These are phyloP conservation scores for Trichoplusia ni DNA, from an alignment of 1,140 invertebrate species.

Conservation along the genomic window DNA sequence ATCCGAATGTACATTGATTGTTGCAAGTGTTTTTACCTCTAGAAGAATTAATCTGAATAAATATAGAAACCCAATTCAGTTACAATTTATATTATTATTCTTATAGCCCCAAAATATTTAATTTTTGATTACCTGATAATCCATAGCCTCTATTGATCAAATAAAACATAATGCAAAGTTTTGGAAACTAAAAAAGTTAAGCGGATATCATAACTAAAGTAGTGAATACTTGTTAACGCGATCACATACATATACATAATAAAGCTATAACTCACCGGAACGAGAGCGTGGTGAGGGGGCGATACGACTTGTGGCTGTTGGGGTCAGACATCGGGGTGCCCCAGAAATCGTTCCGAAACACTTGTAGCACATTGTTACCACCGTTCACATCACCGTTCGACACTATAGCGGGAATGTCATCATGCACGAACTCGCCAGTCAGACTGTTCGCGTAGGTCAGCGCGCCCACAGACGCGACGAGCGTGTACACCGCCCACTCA, in stretches of 20 bases:
- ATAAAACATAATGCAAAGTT: no score
- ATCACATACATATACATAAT: background rate
- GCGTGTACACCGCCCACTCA: slow-evolving; percentile 80
- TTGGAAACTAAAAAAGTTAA: no score
- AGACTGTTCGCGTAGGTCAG: slow-evolving; percentile 91
- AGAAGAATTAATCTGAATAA: no score
- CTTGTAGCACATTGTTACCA: slow-evolving; percentile 83
- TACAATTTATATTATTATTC: no score
- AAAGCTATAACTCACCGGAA: slow-evolving; percentile 86
- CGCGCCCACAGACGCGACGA: slow-evolving; percentile 86
- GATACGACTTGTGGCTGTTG: slow-evolving; percentile 92
- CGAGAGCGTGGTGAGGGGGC: slow-evolving; percentile 90
- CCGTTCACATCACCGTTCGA: slow-evolving; percentile 92
- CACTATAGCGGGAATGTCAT: slow-evolving; percentile 94
- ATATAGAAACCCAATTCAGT: no score
- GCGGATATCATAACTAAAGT: no score
- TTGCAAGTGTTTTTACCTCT: no score
- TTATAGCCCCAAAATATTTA: no score
- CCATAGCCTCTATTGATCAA: no score
- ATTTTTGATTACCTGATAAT: no score
- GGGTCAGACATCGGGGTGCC: slow-evolving; percentile 93
- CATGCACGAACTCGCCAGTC: slow-evolving; percentile 94
- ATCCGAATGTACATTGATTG: no score
- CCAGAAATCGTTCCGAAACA: slow-evolving; percentile 95
- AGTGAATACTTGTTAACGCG: no score